Evolutionary conservation across 2,797 vertebrate species (phyloP).

Genomic region (Etheostoma perlongum): DNA sequence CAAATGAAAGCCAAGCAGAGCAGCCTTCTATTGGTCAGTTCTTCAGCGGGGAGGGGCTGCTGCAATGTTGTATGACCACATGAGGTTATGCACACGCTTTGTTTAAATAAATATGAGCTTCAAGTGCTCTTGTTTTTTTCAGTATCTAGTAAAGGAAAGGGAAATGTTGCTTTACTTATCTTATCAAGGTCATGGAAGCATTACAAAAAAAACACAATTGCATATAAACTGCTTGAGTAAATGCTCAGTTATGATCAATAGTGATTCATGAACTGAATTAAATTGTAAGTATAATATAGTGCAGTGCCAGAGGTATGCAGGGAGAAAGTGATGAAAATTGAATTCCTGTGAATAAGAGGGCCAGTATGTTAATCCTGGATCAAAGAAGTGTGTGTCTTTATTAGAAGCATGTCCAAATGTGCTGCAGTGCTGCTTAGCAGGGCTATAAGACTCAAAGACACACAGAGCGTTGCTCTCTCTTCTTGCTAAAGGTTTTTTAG

Average conservation of each 20-base stretch:
- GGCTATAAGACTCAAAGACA: slow-evolving; percentile 18
- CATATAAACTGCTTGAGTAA: slow-evolving; percentile 6
- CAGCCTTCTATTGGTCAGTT: slow-evolving; percentile 72
- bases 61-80: slow-evolving; percentile 71
- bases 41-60: slow-evolving; percentile 68
- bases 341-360: slow-evolving; percentile 14
- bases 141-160: background rate
- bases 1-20: slow-evolving; percentile 82
- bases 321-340: slow-evolving; percentile 28
- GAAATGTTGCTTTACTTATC: slow-evolving; percentile 16
- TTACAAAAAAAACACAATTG: slow-evolving; percentile 19
- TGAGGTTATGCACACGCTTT: slow-evolving; percentile 67
- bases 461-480: slow-evolving; percentile 14
- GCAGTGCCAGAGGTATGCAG: background rate
- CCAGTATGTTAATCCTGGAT: slow-evolving; percentile 17
- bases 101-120: slow-evolving; percentile 69
- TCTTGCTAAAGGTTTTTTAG: slow-evolving; percentile 23
- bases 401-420: slow-evolving; percentile 7
- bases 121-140: slow-evolving; percentile 8
- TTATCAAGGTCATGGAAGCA: slow-evolving; percentile 42
- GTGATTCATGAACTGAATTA: slow-evolving; percentile 37
- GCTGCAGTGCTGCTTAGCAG: slow-evolving; percentile 25
- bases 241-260: slow-evolving; percentile 22
- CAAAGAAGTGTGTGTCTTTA: slow-evolving; percentile 17
- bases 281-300: slow-evolving; percentile 7